phyloP scores from a whole-genome alignment of 1,140 invertebrate species.

The Listronotus oregonensis region DNA sequence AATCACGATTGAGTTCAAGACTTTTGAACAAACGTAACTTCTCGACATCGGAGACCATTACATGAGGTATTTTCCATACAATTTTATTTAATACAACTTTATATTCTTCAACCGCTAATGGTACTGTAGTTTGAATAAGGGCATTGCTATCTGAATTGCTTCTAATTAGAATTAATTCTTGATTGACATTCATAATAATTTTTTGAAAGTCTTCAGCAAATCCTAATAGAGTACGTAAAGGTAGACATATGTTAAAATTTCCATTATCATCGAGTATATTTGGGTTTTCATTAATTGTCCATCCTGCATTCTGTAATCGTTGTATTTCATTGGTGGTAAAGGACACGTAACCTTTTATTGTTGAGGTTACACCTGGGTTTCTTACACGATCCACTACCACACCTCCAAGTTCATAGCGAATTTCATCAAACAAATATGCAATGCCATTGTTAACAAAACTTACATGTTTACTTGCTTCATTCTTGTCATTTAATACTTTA shows the following conservation, averaged over 20 bases:
- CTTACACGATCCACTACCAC: too few relatives aligned
- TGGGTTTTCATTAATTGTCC: background rate
- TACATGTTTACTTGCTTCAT: too few relatives aligned
- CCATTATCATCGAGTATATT: background rate
- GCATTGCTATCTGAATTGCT: conserved; percentile 16
- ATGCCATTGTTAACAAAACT: too few relatives aligned
- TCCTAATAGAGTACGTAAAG: conserved; percentile 14
- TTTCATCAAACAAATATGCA: too few relatives aligned
- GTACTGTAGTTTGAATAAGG: background rate
- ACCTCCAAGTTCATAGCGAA: too few relatives aligned
- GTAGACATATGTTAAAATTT: conserved; percentile 16
- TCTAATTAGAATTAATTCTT: conserved; percentile 17
- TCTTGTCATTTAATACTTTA: too few relatives aligned
- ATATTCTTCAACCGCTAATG: background rate
- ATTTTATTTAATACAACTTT: conserved; percentile 18
- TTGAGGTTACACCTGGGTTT: too few relatives aligned
- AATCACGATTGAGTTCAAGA: conserved; percentile 25
- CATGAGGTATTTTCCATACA: conserved; percentile 14
- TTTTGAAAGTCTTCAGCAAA: conserved; percentile 17
- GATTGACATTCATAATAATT: conserved; percentile 14
- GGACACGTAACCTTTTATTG: too few relatives aligned
- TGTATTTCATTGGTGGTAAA: background rate
- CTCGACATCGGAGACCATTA: too few relatives aligned
- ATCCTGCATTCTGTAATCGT: conserved; percentile 11
- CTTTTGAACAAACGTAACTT: background rate